These are phyloP conservation scores for Epistrophe eligans DNA, from an alignment of 2,888 invertebrate genomes.

Conservation along the genomic window DNA sequence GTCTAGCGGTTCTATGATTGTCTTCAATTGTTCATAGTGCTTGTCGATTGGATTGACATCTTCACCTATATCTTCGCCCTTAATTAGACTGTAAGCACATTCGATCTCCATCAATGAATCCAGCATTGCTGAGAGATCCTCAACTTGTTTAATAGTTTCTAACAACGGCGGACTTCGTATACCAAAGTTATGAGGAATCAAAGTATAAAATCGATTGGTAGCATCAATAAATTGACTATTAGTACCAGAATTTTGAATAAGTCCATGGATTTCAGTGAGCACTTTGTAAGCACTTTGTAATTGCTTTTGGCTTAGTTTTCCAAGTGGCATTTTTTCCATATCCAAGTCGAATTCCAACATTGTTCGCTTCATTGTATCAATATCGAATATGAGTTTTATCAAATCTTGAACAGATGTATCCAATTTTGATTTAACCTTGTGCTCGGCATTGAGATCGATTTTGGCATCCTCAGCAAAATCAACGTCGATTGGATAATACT, in stretches of 20 bases:
- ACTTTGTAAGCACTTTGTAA: slow-evolving; percentile 93
- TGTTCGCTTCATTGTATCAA: slow-evolving; percentile 95
- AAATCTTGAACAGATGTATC: slow-evolving; percentile 91
- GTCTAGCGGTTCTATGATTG: slow-evolving; percentile 90
- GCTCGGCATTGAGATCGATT: slow-evolving; percentile 81
- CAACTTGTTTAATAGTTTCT: slow-evolving; percentile 90
- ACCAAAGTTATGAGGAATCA: slow-evolving; percentile 98
- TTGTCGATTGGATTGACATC: slow-evolving; percentile 89
- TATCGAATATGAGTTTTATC: slow-evolving; percentile 94
- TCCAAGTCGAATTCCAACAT: slow-evolving; percentile 98
- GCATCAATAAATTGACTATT: slow-evolving; percentile 89
- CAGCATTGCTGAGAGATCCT: slow-evolving; percentile 91
- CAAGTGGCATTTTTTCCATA: slow-evolving; percentile 98
- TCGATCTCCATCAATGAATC: slow-evolving; percentile 97
- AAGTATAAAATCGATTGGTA: slow-evolving; percentile 96
- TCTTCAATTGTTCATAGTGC: slow-evolving; percentile 94
- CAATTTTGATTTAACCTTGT: slow-evolving; percentile 87
- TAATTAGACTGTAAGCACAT: slow-evolving; percentile 95
- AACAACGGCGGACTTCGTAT: slow-evolving; percentile 92
- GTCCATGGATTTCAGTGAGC: slow-evolving; percentile 88
- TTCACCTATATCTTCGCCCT: slow-evolving; percentile 84
- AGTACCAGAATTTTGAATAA: slow-evolving; percentile 85
- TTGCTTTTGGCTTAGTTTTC: slow-evolving; percentile 96
- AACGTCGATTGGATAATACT: slow-evolving; percentile 90
- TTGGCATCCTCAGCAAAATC: slow-evolving; percentile 89